A percentile compares a stretch with the other conserved stretches of the same genome.
phyloP scores from a whole-genome alignment of 2,113 vertebrate species.

The Notothenia coriiceps region DNA sequence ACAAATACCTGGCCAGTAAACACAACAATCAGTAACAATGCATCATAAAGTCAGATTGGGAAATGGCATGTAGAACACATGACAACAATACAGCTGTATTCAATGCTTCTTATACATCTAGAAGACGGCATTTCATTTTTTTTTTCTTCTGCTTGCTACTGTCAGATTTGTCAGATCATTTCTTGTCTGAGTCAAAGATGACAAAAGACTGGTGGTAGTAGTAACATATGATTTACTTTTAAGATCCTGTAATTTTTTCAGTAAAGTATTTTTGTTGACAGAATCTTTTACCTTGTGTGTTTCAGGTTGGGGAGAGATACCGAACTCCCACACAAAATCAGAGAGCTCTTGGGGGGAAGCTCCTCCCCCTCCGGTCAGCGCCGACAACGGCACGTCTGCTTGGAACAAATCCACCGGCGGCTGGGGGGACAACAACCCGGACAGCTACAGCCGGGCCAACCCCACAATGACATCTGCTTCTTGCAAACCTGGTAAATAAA shows the following conservation, averaged over 20 bases:
- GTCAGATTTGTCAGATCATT: too few relatives aligned
- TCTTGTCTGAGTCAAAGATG: too few relatives aligned
- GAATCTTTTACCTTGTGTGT: slow-evolving; percentile 29
- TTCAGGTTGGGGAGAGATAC: slow-evolving; percentile 93
- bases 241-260: not conserved
- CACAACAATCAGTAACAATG: not conserved
- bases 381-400: slow-evolving; percentile 95
- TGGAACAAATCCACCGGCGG: slow-evolving; percentile 92
- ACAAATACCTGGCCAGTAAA: not conserved
- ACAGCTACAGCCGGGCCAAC: slow-evolving; percentile 89
- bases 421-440: slow-evolving; percentile 90
- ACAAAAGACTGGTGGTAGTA: too few relatives aligned
- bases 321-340: slow-evolving; percentile 89
- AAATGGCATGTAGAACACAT: not conserved
- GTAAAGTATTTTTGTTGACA: not conserved
- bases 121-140: not conserved
- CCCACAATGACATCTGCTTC: slow-evolving; percentile 88
- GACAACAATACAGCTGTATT: not conserved
- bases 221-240: not conserved
- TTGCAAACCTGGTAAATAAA: slow-evolving; percentile 92
- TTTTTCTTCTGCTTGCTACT: too few relatives aligned
- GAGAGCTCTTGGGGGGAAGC: slow-evolving; percentile 93
- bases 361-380: slow-evolving; percentile 85
- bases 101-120: not conserved
- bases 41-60: not conserved